These are phyloP conservation scores for Ennomos erosarius DNA, from an alignment of 2,888 invertebrate genomes.

Conservation along the genomic window DNA sequence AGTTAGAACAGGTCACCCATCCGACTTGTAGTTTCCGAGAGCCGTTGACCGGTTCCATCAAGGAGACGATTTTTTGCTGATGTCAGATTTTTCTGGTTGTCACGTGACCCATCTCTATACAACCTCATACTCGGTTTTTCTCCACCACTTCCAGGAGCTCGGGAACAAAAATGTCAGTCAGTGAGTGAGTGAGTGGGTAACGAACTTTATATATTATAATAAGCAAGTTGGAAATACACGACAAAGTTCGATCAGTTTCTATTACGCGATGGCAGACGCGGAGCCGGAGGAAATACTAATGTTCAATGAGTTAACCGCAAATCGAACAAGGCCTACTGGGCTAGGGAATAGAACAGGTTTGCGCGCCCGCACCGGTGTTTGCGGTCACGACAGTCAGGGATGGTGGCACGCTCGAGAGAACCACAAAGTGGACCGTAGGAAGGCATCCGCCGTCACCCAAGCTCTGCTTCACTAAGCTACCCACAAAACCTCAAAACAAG, in stretches of 20 bases:
- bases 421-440: slow-evolving; percentile 71
- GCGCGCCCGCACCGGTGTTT: slow-evolving; percentile 63
- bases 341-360: slow-evolving; percentile 69
- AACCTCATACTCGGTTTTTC: too few relatives aligned
- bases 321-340: slow-evolving; percentile 44
- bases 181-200: too few relatives aligned
- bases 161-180: too few relatives aligned
- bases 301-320: slow-evolving; percentile 38
- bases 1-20: too few relatives aligned
- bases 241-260: slow-evolving; percentile 22
- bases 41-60: too few relatives aligned
- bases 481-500: slow-evolving; percentile 60
- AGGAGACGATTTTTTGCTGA: too few relatives aligned
- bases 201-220: too few relatives aligned
- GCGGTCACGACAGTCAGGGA: slow-evolving; percentile 70
- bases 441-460: slow-evolving; percentile 43
- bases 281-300: slow-evolving; percentile 34
- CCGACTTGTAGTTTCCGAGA: too few relatives aligned
- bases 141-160: too few relatives aligned
- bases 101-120: too few relatives aligned
- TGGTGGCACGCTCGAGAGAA: slow-evolving; percentile 65
- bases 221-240: slow-evolving; percentile 6
- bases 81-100: too few relatives aligned
- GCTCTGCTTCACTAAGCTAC: slow-evolving; percentile 42
- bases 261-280: slow-evolving; percentile 22